phyloP scores from a whole-genome alignment of 2,797 vertebrate species.

The Corythornis leucogaster region DNA sequence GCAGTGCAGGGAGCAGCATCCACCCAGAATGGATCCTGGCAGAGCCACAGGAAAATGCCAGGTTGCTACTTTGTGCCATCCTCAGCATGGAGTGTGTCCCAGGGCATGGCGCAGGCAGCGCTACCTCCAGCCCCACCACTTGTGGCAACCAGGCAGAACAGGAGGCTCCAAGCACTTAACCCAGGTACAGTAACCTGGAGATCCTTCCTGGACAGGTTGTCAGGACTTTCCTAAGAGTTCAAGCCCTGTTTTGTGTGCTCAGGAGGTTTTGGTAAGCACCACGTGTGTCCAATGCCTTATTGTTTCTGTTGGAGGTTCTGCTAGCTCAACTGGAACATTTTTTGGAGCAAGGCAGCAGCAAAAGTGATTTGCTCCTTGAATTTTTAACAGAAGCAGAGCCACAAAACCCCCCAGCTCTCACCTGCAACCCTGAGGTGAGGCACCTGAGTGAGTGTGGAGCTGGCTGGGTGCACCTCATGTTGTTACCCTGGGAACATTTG shows the following conservation, averaged over 20 bases:
- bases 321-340: neutral
- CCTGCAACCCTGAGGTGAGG: neutral
- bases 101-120: fast-evolving
- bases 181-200: neutral
- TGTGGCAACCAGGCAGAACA: neutral
- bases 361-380: neutral
- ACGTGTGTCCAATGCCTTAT: fast-evolving
- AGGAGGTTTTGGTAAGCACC: neutral
- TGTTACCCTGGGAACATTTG: fast-evolving
- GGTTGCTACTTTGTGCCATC: neutral
- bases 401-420: neutral
- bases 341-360: neutral
- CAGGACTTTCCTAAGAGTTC: neutral
- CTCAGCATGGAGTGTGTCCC: neutral
- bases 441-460: neutral
- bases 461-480: neutral
- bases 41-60: neutral
- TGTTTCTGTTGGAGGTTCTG: neutral
- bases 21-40: neutral
- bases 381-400: neutral
- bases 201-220: neutral
- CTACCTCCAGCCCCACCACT: neutral
- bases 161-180: neutral
- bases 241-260: neutral
- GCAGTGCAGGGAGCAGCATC: neutral